Percentiles rank a stretch among this genome's conserved stretches.
Conservation (phyloP, 2,113 vertebrate species). For the Petroica traversi region DNA sequence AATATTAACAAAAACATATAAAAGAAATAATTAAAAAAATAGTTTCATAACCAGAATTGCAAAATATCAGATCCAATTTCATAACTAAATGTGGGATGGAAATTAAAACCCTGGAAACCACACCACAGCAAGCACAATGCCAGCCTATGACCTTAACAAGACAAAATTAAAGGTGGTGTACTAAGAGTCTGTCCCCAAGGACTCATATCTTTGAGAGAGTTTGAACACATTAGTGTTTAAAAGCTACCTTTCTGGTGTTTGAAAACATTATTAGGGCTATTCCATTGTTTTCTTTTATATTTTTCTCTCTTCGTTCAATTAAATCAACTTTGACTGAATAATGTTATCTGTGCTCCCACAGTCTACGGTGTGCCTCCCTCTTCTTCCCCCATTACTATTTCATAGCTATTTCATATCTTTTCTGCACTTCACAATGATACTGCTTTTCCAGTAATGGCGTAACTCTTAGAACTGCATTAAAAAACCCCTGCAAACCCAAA, state of each 20-base stretch:
- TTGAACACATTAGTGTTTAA: neutral
- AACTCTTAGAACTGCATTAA: neutral
- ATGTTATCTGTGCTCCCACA: neutral
- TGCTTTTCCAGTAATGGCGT: neutral
- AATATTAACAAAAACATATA: neutral
- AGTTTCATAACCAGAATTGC: neutral
- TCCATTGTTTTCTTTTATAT: neutral
- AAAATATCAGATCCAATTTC: neutral
- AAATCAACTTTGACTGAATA: neutral
- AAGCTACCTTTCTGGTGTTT: neutral
- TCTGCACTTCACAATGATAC: neutral
- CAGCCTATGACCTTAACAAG: neutral
- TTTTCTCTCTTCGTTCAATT: neutral
- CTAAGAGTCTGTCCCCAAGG: neutral
- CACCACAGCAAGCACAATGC: neutral
- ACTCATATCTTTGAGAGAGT: neutral
- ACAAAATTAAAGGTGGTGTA: neutral
- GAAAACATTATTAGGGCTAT: neutral
- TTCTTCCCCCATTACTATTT: neutral
- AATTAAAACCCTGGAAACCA: neutral
- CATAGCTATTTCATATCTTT: neutral
- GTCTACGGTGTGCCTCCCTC: fast-evolving
- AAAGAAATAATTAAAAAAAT: neutral
- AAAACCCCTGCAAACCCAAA: neutral
- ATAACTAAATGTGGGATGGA: neutral